Base-by-base conservation (phyloP, 64 coral and sea anemone species). In the Dendrophyllia cribrosa region DNA sequence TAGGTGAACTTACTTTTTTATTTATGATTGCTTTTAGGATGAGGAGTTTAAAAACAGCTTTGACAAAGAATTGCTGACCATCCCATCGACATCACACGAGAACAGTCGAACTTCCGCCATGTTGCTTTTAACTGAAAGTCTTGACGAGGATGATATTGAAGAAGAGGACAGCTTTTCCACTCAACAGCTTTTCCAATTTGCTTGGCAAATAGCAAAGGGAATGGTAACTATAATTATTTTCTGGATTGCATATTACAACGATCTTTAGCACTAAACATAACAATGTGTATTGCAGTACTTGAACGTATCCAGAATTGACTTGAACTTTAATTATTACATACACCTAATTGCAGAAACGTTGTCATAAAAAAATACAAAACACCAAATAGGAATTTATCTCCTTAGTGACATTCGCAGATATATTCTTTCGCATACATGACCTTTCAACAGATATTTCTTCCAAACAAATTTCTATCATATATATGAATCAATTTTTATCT, bases 141-240 rank as follows among this genome's bases (percentile, higher is more conserved):
- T 45, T 46, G 43, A 73, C 4, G 70, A 73, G 15, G 70, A 73
- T 46, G 26, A 44, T 14, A 13, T 43, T 9, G 8, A 20, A 44
- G 70, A 73, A 12, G 43, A 14, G 3, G 13, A 73, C 25, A 73
- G 34, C 70, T 73, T 73, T 45, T 44, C 70, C 9, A 43, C 9
- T 73, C 26, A 46, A 43, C 25, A 47, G 43, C 70, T 73, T 8
- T 73, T 73, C 43, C 15, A 25, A 45, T 73, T 73, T 73, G 26
- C 34, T 46, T 73, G 70, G 70, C 70, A 73, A 46, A 73, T 73
- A 73, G 70, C 70, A 17, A 43, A 46, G 13, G 70, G 70, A 73
- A 73, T 73, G 70, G 70, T 73, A 73, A 46, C 43, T 56, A 56
- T 7, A 9, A 23, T 25, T 25, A 9, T 24, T 25, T 23, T 7